Percentiles rank a stretch among this genome's conserved stretches.
Evolutionary conservation across 2,888 invertebrate species (phyloP).

Genomic region (Epinotia brunnichana): DNA sequence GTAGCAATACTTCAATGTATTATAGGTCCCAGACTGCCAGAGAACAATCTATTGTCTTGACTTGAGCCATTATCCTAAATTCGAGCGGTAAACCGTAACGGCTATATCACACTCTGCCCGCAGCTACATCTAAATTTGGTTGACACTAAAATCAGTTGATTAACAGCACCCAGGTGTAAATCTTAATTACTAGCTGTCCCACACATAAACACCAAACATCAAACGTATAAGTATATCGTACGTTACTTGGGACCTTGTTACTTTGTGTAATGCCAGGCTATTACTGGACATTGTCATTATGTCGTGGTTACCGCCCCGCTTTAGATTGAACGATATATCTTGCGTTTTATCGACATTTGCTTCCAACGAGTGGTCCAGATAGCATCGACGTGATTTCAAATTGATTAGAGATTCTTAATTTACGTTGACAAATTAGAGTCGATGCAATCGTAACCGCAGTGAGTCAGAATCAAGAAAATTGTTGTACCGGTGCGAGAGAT

Average conservation of each 20-base stretch:
- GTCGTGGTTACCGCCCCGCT: conserved; percentile 36
- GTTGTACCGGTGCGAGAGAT: not conserved
- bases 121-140: conserved; percentile 41
- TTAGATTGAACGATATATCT: conserved; percentile 44
- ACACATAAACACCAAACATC: conserved; percentile 16
- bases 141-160: conserved; percentile 42
- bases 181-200: conserved; percentile 38
- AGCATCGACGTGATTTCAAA: conserved; percentile 28
- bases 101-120: conserved; percentile 37
- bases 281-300: conserved; percentile 43
- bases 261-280: conserved; percentile 19
- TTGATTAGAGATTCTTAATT: conserved; percentile 36
- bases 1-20: conserved; percentile 12
- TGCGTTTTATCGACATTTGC: conserved; percentile 41
- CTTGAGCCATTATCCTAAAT: conserved; percentile 33
- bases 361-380: conserved; percentile 23
- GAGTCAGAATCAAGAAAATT: conserved; percentile 18
- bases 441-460: conserved; percentile 17
- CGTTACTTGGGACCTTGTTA: conserved; percentile 30
- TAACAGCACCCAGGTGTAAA: conserved; percentile 44
- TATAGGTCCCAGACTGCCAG: conserved; percentile 8
- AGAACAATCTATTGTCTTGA: conserved; percentile 31
- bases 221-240: not conserved
- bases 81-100: conserved; percentile 31
- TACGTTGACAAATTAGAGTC: conserved; percentile 34